Percentiles rank a stretch among this genome's conserved stretches.
phyloP scores from a whole-genome alignment of 1,140 invertebrate genomes.

The Brachionus calyciflorus region DNA sequence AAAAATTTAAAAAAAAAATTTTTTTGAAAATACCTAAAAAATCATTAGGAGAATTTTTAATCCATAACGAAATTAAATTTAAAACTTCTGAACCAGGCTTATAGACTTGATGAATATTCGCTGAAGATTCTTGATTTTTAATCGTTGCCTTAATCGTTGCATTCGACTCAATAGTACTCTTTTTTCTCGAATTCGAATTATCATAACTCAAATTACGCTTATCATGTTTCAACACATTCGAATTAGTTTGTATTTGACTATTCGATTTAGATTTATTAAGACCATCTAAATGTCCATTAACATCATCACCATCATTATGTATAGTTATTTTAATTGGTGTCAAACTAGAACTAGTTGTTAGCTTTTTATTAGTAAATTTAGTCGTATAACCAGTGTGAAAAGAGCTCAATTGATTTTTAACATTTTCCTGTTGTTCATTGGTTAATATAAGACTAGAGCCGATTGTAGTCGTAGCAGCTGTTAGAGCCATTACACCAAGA shows the following conservation, averaged over 20 bases:
- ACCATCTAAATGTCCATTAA: no score
- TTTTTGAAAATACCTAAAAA: slow-evolving; percentile 41
- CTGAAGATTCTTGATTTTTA: no score
- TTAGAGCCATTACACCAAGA: slow-evolving; percentile 1
- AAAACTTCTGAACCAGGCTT: slow-evolving; percentile 37
- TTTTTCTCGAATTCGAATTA: no score
- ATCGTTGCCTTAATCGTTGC: no score
- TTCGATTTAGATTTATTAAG: no score
- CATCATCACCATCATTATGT: not conserved
- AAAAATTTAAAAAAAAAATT: not conserved
- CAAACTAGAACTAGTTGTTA: slow-evolving; percentile 8
- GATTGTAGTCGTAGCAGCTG: not conserved
- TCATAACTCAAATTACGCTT: no score
- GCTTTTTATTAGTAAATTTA: not conserved
- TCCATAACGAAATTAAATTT: slow-evolving; percentile 21
- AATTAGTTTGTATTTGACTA: no score
- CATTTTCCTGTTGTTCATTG: not conserved
- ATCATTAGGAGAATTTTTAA: slow-evolving; percentile 45
- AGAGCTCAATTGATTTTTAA: not conserved
- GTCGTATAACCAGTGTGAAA: not conserved
- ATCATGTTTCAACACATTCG: no score
- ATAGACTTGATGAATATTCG: not conserved
- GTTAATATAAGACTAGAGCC: not conserved
- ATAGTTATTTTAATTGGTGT: slow-evolving; percentile 12
- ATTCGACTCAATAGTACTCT: no score